Conservation (phyloP, 30 jellyfish, hydroid and myxozoan genomes). For the Chironex yamaguchii region DNA sequence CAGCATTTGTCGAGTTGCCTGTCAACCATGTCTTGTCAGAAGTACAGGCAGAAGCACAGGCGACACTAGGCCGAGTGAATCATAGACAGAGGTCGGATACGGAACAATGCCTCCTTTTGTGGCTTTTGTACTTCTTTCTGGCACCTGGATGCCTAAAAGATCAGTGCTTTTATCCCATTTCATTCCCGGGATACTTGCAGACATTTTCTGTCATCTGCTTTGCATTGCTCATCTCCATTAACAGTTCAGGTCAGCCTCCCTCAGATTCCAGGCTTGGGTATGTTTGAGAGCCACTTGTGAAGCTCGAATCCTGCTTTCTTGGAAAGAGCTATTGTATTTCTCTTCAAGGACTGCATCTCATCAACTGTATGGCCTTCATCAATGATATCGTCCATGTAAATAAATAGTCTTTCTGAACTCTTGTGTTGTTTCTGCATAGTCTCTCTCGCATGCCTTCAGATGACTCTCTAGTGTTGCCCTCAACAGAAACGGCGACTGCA, state of each 20-base stretch:
- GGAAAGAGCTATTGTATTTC: not conserved
- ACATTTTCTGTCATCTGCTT: too few relatives aligned
- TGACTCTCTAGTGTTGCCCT: not conserved
- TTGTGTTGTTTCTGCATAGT: not conserved
- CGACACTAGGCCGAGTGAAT: slow-evolving; percentile 64
- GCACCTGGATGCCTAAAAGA: slow-evolving; percentile 4
- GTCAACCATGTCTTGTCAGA: too few relatives aligned
- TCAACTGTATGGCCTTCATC: not conserved
- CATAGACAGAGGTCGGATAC: slow-evolving; percentile 52
- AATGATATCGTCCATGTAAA: not conserved
- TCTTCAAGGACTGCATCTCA: not conserved
- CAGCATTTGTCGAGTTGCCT: too few relatives aligned
- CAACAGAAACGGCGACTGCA: not conserved
- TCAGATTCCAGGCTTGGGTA: not conserved
- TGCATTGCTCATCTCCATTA: not conserved
- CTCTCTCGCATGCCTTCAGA: not conserved
- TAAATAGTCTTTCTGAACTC: too few relatives aligned
- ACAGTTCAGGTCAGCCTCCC: not conserved
- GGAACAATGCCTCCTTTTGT: slow-evolving; percentile 67
- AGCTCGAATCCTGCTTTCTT: not conserved
- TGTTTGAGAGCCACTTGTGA: not conserved
- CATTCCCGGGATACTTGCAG: slow-evolving; percentile 32
- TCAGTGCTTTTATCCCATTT: slow-evolving; percentile 60
- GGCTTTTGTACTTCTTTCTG: slow-evolving; percentile 11
- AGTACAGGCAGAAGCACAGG: slow-evolving; percentile 70